phyloP scores from a whole-genome alignment of 2,888 invertebrate genomes.

The Apocheima hispidaria region DNA sequence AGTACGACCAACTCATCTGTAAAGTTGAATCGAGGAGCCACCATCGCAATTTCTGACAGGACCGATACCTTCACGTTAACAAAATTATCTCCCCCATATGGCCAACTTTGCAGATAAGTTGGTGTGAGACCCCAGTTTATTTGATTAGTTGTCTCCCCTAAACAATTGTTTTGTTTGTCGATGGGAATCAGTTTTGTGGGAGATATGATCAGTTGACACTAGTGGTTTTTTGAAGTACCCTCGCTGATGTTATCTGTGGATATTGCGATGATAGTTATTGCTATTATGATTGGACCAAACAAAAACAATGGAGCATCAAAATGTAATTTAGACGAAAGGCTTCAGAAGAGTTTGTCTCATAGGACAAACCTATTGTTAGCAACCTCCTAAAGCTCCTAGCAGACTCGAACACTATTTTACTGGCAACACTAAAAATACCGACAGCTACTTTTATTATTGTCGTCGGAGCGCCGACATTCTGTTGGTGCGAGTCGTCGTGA shows the following conservation, averaged over 20 bases:
- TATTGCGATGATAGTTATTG: slow-evolving; percentile 10
- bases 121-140: slow-evolving; percentile 65
- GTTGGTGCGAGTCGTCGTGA: too few relatives aligned
- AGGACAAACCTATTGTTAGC: too few relatives aligned
- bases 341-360: neutral
- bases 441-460: too few relatives aligned
- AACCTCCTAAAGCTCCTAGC: too few relatives aligned
- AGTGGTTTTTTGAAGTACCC: slow-evolving; percentile 22
- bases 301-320: slow-evolving; percentile 9
- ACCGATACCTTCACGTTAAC: neutral
- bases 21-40: neutral
- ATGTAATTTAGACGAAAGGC: neutral
- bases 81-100: neutral
- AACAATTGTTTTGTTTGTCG: slow-evolving; percentile 49
- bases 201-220: slow-evolving; percentile 40
- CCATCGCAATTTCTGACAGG: neutral
- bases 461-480: too few relatives aligned
- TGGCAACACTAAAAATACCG: too few relatives aligned
- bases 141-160: slow-evolving; percentile 71
- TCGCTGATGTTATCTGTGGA: slow-evolving; percentile 15
- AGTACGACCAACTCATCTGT: neutral
- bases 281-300: slow-evolving; percentile 1
- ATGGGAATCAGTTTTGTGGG: slow-evolving; percentile 47
- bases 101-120: neutral
- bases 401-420: too few relatives aligned